Percentiles rank a stretch among this genome's conserved stretches.
phyloP scores from a whole-genome alignment of 1,140 invertebrate species.

The Delia radicum region DNA sequence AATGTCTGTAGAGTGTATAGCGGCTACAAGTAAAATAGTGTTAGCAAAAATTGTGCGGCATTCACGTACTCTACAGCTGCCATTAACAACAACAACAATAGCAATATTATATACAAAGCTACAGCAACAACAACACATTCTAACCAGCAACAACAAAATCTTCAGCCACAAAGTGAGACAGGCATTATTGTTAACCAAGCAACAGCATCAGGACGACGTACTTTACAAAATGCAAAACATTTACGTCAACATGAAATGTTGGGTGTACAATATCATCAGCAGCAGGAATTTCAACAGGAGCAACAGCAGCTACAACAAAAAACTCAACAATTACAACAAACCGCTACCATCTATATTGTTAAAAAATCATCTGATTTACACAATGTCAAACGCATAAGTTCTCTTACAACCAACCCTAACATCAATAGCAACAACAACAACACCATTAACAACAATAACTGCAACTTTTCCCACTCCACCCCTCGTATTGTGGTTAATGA shows the following conservation, averaged over 20 bases:
- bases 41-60: slow-evolving; percentile 3
- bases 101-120: not conserved
- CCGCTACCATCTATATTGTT: slow-evolving; percentile 13
- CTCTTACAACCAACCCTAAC: not conserved
- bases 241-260: not conserved
- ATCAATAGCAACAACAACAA: not conserved
- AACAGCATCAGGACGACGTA: not conserved
- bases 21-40: slow-evolving; percentile 12
- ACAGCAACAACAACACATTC: not conserved
- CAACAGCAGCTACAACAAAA: not conserved
- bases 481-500: slow-evolving; percentile 7
- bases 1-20: slow-evolving; percentile 24
- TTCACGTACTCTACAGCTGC: not conserved
- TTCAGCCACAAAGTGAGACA: not conserved
- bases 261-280: not conserved
- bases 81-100: not conserved
- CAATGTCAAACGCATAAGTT: not conserved
- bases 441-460: not conserved
- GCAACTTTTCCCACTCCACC: not conserved
- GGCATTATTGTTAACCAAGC: slow-evolving; percentile 7
- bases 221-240: not conserved
- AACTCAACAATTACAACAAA: slow-evolving; percentile 5
- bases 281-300: not conserved
- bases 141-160: not conserved
- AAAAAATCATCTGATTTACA: slow-evolving; percentile 9